Evolutionary conservation across 2,888 invertebrate species (phyloP), one percentile per base, ranked within the genome.

Genomic region (Anarsia innoxiella): DNA sequence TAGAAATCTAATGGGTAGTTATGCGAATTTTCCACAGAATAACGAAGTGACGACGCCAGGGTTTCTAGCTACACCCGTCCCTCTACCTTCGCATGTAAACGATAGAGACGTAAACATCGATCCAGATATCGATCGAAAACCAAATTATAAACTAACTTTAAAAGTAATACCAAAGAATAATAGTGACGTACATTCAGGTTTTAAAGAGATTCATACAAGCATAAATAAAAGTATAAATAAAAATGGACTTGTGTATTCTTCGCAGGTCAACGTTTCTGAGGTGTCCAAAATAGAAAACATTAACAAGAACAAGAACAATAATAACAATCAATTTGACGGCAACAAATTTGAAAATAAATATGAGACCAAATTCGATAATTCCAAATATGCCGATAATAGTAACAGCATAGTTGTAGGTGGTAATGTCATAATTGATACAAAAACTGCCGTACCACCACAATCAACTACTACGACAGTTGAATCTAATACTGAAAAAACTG

Each of bases 201-300:
- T 71, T 27, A 82, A 79, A 57, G 79, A 80, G 68, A 48, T 77
- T 23, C 76, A 75, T 29, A 76, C 80, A 1, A 71, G 66, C 41
- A 78, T 82, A 2, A 80, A 82, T 39, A 80, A 80, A 48, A 77
- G 68, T 28, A 77, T 60, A 32, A 72, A 76, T 34, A 72, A 66
- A 48, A 64, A 77, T 40, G 83, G 82, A 1, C 16, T 77, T 1
- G 31, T 62, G 0, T 77, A 69, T 46, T 68, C 68, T 9, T 74
- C 79, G 1, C 46, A 73, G 29, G 64, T 80, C 0, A 83, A 82
- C 35, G 67, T 82, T 1, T 75, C 80, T 3, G 71, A 79, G 53
- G 65, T 83, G 49, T 75, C 80, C 0, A 76, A 77, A 56, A 43
- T 78, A 4, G 66, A 69, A 37, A 61, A 66, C 2, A 19, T 28